These are phyloP conservation scores for Momotus momota DNA, from an alignment of 2,797 vertebrate species.

Conservation along the genomic window DNA sequence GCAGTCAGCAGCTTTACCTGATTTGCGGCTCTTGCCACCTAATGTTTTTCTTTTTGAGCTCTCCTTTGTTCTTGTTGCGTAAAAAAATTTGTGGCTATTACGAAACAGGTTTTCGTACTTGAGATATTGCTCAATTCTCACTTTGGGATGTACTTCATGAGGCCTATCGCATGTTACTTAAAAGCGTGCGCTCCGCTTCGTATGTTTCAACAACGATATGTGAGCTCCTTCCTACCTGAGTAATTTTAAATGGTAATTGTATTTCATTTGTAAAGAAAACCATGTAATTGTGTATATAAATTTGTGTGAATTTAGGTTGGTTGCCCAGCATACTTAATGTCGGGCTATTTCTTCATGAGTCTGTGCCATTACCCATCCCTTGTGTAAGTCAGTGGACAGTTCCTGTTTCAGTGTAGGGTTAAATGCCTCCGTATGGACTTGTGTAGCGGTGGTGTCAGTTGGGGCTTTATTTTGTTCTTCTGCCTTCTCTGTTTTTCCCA, in stretches of 20 bases:
- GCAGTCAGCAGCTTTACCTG: slow-evolving; percentile 61
- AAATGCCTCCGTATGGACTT: neutral
- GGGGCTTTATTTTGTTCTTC: neutral
- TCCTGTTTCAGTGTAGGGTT: neutral
- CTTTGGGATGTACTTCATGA: slow-evolving; percentile 34
- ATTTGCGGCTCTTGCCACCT: slow-evolving; percentile 39
- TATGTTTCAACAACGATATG: neutral
- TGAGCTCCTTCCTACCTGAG: neutral
- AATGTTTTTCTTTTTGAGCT: slow-evolving; percentile 39
- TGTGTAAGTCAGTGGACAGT: neutral
- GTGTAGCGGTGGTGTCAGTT: neutral
- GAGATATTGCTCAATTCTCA: slow-evolving; percentile 57
- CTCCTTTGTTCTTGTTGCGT: slow-evolving; percentile 59
- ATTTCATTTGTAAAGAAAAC: neutral
- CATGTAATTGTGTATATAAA: neutral
- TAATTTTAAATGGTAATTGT: neutral
- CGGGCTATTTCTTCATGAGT: neutral
- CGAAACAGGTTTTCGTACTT: slow-evolving; percentile 28
- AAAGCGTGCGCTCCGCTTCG: neutral
- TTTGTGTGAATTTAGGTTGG: neutral
- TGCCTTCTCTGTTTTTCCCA: neutral
- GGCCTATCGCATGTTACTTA: neutral
- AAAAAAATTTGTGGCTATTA: slow-evolving; percentile 37
- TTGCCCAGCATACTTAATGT: neutral
- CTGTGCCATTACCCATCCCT: neutral